phyloP scores from a whole-genome alignment of 37 sponge, comb jelly and placozoan species.

The Halichondria panicea region DNA sequence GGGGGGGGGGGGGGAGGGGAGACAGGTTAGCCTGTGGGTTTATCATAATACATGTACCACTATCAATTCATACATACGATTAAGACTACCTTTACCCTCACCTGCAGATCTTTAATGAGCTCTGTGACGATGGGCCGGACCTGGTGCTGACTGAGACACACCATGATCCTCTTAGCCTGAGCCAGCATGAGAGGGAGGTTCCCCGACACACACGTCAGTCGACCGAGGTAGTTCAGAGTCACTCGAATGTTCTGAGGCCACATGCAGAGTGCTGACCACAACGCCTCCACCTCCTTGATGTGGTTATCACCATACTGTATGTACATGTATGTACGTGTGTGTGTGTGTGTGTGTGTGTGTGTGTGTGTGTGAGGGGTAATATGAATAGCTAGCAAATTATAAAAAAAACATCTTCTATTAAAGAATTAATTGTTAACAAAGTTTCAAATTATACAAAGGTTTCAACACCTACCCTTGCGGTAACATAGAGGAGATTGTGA shows the following conservation, averaged over 20 bases:
- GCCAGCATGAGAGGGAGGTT: slow-evolving; percentile 53
- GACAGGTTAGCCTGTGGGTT: background rate
- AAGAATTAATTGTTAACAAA: background rate
- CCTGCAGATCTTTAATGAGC: slow-evolving; percentile 81
- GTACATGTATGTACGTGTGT: background rate
- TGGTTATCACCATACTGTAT: slow-evolving; percentile 71
- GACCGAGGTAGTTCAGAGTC: slow-evolving; percentile 66
- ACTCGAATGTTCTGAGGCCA: slow-evolving; percentile 72
- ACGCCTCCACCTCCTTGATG: slow-evolving; percentile 68
- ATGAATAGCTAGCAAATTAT: background rate
- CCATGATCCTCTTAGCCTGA: slow-evolving; percentile 79
- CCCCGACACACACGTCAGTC: slow-evolving; percentile 52
- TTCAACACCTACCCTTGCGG: slow-evolving; percentile 66
- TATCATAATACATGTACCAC: too few species aligned
- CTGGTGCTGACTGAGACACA: slow-evolving; percentile 61
- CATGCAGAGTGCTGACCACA: slow-evolving; percentile 81
- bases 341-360: slow-evolving; percentile 3
- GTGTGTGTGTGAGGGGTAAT: background rate
- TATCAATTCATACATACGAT: too few species aligned
- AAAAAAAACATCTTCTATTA: too few species aligned
- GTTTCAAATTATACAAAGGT: background rate
- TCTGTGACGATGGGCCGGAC: slow-evolving; percentile 51
- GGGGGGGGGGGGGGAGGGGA: background rate
- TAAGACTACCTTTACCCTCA: too few species aligned
- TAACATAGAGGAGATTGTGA: slow-evolving; percentile 86